Percentiles rank a stretch among this genome's conserved stretches.
phyloP scores from a whole-genome alignment of 1,140 invertebrate species.

The Carcinoscorpius rotundicauda region DNA sequence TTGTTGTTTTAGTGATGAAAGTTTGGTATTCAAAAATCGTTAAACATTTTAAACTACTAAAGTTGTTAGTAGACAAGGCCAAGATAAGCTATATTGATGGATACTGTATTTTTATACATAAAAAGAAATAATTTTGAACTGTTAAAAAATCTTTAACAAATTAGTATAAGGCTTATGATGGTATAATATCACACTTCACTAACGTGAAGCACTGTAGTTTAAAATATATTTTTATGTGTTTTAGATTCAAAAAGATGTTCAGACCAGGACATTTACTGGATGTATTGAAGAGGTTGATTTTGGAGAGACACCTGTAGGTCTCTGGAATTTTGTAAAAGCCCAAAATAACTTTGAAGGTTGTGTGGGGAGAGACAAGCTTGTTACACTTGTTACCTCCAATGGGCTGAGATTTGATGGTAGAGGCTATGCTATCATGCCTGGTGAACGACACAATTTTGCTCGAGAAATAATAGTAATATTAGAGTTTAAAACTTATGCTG shows the following conservation, averaged over 20 bases:
- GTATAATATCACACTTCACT: too few relatives aligned
- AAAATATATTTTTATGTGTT: conserved; percentile 13
- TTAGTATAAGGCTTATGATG: too few relatives aligned
- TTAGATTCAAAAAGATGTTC: conserved; percentile 48
- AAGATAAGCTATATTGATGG: too few relatives aligned
- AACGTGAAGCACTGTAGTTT: too few relatives aligned
- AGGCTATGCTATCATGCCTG: conserved; percentile 59
- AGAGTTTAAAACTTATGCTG: conserved; percentile 71
- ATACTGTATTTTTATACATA: too few relatives aligned
- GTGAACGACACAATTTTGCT: conserved; percentile 41
- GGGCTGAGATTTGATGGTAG: conserved; percentile 75
- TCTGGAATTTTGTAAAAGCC: conserved; percentile 82
- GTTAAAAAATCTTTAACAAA: too few relatives aligned
- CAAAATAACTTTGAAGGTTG: conserved; percentile 60
- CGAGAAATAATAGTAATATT: conserved; percentile 48
- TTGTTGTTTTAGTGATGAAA: too few relatives aligned
- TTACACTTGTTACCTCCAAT: conserved; percentile 46
- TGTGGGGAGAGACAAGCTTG: conserved; percentile 51
- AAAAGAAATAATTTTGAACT: too few relatives aligned
- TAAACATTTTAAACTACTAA: too few relatives aligned
- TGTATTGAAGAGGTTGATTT: conserved; percentile 80
- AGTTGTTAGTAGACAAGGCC: too few relatives aligned
- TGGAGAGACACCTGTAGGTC: conserved; percentile 71
- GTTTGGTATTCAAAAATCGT: too few relatives aligned
- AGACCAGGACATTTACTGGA: conserved; percentile 65